Conservation (phyloP, 2,113 vertebrate genomes). For the Ceyx cyanopectus region DNA sequence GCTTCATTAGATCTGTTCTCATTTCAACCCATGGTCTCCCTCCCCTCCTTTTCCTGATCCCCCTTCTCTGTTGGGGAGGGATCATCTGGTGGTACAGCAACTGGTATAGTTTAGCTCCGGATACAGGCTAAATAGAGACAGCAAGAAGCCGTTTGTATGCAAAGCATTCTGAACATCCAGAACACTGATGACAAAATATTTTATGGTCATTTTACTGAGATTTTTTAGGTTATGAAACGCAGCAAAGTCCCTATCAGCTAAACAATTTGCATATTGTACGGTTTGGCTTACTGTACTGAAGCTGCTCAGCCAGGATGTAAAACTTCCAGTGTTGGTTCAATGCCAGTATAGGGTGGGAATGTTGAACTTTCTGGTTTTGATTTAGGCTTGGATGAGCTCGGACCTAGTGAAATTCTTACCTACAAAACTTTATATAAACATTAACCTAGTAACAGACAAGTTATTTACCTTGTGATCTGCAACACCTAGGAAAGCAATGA, state of each 20-base stretch:
- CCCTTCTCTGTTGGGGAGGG: not conserved
- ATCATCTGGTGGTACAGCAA: not conserved
- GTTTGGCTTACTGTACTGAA: not conserved
- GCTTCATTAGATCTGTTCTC: not conserved
- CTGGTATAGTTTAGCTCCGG: not conserved
- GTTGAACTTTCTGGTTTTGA: not conserved
- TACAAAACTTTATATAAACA: not conserved
- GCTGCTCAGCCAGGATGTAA: not conserved
- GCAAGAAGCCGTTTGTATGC: not conserved
- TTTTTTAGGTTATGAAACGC: not conserved
- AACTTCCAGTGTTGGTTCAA: not conserved
- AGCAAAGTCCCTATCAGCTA: not conserved
- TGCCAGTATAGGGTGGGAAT: not conserved
- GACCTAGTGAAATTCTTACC: not conserved
- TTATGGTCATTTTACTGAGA: not conserved
- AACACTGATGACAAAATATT: not conserved
- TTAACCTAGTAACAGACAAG: not conserved
- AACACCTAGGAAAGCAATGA: constrained; percentile 92
- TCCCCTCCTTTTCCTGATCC: not conserved
- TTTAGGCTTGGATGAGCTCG: not conserved
- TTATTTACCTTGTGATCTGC: constrained; percentile 94
- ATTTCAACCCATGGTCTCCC: not conserved
- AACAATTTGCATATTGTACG: not conserved
- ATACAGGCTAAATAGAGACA: not conserved
- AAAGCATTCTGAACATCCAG: not conserved